Evolutionary conservation across 1,140 invertebrate genomes (phyloP), one percentile per base, ranked within the genome.

Genomic region (Philaenus spumarius): DNA sequence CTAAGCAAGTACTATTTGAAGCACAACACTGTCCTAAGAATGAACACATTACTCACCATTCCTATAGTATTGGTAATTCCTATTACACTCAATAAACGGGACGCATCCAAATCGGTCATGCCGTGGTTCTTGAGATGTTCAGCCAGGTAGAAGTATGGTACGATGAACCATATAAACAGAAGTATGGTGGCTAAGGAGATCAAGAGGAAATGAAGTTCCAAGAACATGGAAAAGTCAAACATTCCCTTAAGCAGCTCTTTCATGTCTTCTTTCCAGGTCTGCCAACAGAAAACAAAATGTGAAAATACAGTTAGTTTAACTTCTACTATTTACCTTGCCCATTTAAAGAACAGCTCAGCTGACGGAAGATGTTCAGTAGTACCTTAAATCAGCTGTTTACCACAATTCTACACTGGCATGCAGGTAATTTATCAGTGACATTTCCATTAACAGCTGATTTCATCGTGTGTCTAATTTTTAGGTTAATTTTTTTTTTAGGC

Each of bases 111-210:
- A 59, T 89, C 82, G 9, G 77, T 77, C 75, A 59, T 80, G 77
- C 26, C 77, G 74, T 23, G n/a, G n/a, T n/a, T n/a, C n/a, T n/a
- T n/a, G n/a, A 94, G 69, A 94, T 89, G 75, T 95, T 94, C 34
- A 90, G 90, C 47, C 93, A 86, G 64, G 93, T 92, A 70, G n/a
- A n/a, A n/a, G n/a, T n/a, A n/a, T n/a, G n/a, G n/a, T n/a, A n/a
- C n/a, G n/a, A n/a, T n/a, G n/a, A 92, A 92, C 86, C 89, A 95
- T 63, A 84, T 86, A 72, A 93, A 93, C 15, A 94, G 76, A 37
- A 93, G 79, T 62, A 93, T 84, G 58, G 91, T 94, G 2, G 89
- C 87, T 1, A 93, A 62, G 51, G 87, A 88, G 63, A 93, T 83
- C 7, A 93, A 75, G 46, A 90, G 75, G 69, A 92, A 94, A 58